Conservation (phyloP, 2,113 vertebrate genomes). For the Mus pahari region DNA sequence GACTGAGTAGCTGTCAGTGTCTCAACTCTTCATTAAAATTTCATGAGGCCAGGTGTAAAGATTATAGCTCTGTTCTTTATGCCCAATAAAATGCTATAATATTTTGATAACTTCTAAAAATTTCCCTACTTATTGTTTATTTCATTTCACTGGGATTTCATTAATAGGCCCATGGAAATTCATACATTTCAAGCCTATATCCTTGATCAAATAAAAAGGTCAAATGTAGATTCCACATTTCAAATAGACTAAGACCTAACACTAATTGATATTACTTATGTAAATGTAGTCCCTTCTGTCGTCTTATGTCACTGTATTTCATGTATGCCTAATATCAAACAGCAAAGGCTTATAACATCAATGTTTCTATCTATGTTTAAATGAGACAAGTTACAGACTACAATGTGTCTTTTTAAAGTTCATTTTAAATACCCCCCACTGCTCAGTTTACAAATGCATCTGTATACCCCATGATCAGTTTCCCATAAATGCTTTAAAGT, state of each 20-base stretch:
- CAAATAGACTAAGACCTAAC: not conserved
- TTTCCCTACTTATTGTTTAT: not conserved
- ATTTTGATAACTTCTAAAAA: not conserved
- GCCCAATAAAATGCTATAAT: not conserved
- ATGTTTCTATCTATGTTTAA: not conserved
- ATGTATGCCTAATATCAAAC: not conserved
- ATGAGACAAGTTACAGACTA: not conserved
- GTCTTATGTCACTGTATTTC: not conserved
- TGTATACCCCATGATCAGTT: not conserved
- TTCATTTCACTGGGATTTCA: not conserved
- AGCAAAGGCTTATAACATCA: not conserved
- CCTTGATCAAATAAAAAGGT: not conserved
- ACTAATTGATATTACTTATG: not conserved
- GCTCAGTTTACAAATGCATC: not conserved
- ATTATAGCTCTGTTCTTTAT: not conserved
- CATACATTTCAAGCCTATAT: not conserved
- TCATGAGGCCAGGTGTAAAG: not conserved
- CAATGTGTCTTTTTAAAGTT: not conserved
- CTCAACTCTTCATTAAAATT: not conserved
- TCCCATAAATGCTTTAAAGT: not conserved
- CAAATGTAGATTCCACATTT: conserved; percentile 4
- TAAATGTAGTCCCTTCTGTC: not conserved
- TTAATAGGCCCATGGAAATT: not conserved
- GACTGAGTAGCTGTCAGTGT: not conserved
- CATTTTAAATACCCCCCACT: not conserved